Base-by-base conservation (phyloP, 2,113 vertebrate genomes). In the Sialia sialis region DNA sequence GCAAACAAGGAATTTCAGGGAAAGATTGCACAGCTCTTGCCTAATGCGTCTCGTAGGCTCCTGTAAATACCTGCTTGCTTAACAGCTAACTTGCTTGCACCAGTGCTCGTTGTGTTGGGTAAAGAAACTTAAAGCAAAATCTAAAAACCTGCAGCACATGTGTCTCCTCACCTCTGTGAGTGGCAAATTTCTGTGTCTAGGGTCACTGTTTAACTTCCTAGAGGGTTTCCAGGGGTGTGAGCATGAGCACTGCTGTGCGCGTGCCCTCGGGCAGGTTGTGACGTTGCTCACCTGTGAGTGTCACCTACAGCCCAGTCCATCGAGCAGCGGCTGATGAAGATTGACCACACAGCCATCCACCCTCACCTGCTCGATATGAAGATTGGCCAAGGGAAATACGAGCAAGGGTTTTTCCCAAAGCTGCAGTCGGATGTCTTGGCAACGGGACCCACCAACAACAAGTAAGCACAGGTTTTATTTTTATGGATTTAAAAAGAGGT, bases 341-440 rank as follows among this genome's bases (percentile, higher is more conserved):
- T 99, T 1, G 99, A 99, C 94, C 99, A 99, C 97, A 99, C 99
- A 0, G 99, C 99, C 90, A 99, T 99, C 93, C 99, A 99, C 94
- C 99, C 99, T 1, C 99, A 99, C 93, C 97, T 99, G 48, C 98
- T 99, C 34, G 98, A 99, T 94, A 99, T 99, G 99, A 99, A 98
- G 98, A 99, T 99, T 2, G 99, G 99, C 32, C 99, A 99, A 96
- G 99, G 99, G 90, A 99, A 98, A 82, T 99, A 99, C 1, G 98
- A 99, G 29, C 99, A 98, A 59, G 99, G 99, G 6, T 99, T 99
- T 96, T 99, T 99, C 92, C 99, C 99, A 3, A 99, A 98, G 83
- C 97, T 99, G 87, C 99, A 99, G 77, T 98, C 98, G 0, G 99
- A 99, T 54, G 99, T 99, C 78, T 98, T 99, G 48, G 97, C 98